phyloP scores from a whole-genome alignment of 2,797 vertebrate genomes.

The Ptychobarbus kaznakovi region DNA sequence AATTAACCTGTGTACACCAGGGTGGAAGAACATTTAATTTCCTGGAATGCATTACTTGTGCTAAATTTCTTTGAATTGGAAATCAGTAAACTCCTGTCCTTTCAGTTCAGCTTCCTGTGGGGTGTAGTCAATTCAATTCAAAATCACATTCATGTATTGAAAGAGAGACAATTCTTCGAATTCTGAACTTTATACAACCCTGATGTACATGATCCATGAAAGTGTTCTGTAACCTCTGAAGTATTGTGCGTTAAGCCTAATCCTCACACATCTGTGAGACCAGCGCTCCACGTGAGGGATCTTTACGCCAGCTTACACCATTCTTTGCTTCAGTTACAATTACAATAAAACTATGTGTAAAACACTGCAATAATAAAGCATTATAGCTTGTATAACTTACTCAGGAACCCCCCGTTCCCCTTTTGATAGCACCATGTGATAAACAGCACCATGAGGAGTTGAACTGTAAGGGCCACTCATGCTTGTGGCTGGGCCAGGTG shows the following conservation, averaged over 20 bases:
- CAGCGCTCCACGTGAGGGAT: not conserved
- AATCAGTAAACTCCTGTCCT: not conserved
- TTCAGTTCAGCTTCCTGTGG: not conserved
- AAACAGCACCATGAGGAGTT: slow-evolving; percentile 63
- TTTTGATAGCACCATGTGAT: slow-evolving; percentile 72
- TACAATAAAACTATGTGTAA: slow-evolving; percentile 71
- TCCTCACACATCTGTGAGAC: slow-evolving; percentile 9
- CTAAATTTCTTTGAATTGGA: not conserved
- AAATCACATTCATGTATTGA: not conserved
- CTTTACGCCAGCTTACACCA: slow-evolving; percentile 17
- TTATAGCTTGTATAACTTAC: slow-evolving; percentile 66
- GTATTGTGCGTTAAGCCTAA: not conserved
- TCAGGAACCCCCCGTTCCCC: slow-evolving; percentile 71
- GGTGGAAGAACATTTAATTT: not conserved
- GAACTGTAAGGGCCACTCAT: slow-evolving; percentile 47
- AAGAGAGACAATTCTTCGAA: not conserved
- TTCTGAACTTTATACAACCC: not conserved
- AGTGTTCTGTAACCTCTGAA: slow-evolving; percentile 1
- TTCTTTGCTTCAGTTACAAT: slow-evolving; percentile 61
- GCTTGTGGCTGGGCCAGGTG: slow-evolving; percentile 49
- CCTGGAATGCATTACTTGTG: not conserved
- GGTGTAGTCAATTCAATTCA: not conserved
- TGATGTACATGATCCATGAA: not conserved
- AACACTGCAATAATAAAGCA: slow-evolving; percentile 69
- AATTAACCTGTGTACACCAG: not conserved